phyloP scores from a whole-genome alignment of 2,113 vertebrate genomes.

The Poecilia latipinna region DNA sequence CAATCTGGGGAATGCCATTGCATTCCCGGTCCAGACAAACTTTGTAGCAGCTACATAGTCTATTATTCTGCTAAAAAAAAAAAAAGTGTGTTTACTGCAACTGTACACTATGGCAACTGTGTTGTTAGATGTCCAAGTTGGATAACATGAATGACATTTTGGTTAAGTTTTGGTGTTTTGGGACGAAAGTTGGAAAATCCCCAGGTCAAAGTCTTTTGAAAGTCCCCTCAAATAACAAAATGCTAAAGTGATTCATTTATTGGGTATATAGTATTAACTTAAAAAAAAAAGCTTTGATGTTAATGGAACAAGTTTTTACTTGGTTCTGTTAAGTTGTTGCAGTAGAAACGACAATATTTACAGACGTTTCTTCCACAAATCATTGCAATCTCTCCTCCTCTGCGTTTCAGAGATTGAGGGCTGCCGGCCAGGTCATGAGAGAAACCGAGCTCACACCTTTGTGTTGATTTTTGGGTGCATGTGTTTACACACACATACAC shows the following conservation, averaged over 20 bases:
- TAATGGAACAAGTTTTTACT: neutral
- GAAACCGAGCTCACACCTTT: constrained; percentile 49
- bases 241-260: neutral
- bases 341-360: constrained; percentile 20
- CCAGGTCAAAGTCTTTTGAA: no score
- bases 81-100: no score
- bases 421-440: constrained; percentile 46
- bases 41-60: no score
- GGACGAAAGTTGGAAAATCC: no score
- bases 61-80: no score
- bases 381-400: constrained; percentile 39
- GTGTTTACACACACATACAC: constrained; percentile 13
- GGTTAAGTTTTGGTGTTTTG: no score
- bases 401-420: constrained; percentile 62
- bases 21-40: neutral
- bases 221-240: neutral
- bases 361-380: constrained; percentile 21
- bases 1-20: neutral
- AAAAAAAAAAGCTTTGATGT: neutral
- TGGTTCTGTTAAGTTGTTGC: neutral
- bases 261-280: neutral
- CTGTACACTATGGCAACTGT: no score
- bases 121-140: no score
- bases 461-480: constrained; percentile 25
- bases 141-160: no score